Evolutionary conservation across 1,140 invertebrate species (phyloP), one percentile per base, ranked within the genome.

Genomic region (Pentalonia nigronervosa): DNA sequence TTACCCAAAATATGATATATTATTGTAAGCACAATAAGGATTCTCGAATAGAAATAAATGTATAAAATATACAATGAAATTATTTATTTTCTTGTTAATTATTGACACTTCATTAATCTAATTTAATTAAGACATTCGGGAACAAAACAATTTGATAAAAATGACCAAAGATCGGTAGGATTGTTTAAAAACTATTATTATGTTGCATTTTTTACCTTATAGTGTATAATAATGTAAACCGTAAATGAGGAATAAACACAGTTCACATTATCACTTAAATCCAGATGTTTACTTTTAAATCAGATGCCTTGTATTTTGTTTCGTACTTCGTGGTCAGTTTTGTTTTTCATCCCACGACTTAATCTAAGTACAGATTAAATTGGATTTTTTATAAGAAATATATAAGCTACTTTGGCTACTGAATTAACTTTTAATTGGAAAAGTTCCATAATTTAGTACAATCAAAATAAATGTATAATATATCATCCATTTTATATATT

Each of bases 361-460:
- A 76, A 76, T 76, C 60, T 6, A 1, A n/a, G 30, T n/a, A 76
- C n/a, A 34, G 60, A 17, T 76, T 76, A 76, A 76, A 14, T 14
- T 17, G 0, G 60, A n/a, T 2, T 76, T 67, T 76, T n/a, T 76
- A 76, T 76, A n/a, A 76, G 30, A 4, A 17, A 17, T n/a, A 7
- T 76, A 34, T 76, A n/a, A 41, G 41, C 41, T 41, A 76, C n/a
- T 76, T 76, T 14, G n/a, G 14, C n/a, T 14, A n/a, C 60, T 6
- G 30, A 76, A n/a, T 76, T 76, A 76, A 76, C 30, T 76, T 76
- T 76, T 76, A 76, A 76, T n/a, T 76, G 30, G n/a, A 76, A 76
- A 76, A 76, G 60, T 76, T 67, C 30, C 60, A 67, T 67, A n/a
- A n/a, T 67, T 67, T 67, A n/a, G n/a, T n/a, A n/a, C n/a, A n/a